Evolutionary conservation across 2,888 invertebrate species (phyloP).

Genomic region (Euzetes globulus): DNA sequence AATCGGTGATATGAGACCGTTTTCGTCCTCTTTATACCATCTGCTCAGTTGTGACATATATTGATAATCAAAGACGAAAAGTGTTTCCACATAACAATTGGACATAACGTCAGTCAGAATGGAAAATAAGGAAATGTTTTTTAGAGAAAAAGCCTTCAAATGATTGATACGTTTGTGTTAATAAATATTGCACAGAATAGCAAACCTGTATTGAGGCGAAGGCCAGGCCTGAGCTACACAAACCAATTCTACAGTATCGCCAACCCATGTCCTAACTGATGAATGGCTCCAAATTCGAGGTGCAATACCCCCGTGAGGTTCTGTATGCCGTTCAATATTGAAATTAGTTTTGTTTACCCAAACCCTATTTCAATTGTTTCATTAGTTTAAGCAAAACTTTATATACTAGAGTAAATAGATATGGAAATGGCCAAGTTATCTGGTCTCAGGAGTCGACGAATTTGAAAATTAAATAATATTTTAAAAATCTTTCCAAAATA

Average conservation of each 20-base stretch:
- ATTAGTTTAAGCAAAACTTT: no score
- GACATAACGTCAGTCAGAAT: not conserved
- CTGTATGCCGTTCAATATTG: no score
- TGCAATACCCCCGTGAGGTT: slow-evolving; percentile 28
- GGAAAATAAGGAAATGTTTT: slow-evolving; percentile 13
- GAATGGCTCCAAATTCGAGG: slow-evolving; percentile 35
- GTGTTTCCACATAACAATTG: not conserved
- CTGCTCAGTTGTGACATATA: slow-evolving; percentile 26
- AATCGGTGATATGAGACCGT: slow-evolving; percentile 32
- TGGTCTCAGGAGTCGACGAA: no score
- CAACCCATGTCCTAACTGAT: slow-evolving; percentile 40
- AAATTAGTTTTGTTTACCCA: no score
- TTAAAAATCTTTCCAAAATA: no score
- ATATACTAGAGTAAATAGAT: no score
- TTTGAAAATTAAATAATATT: no score
- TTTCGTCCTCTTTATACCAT: slow-evolving; percentile 35
- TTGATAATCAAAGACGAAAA: slow-evolving; percentile 23
- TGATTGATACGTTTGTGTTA: slow-evolving; percentile 24
- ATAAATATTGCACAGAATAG: slow-evolving; percentile 14
- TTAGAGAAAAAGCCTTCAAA: slow-evolving; percentile 18
- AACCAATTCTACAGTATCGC: slow-evolving; percentile 45
- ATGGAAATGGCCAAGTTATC: no score
- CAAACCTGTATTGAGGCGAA: slow-evolving; percentile 44
- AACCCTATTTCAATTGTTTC: no score
- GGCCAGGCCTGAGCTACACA: slow-evolving; percentile 48